A percentile compares a stretch with the other conserved stretches of the same genome.
Evolutionary conservation across 2,888 invertebrate genomes (phyloP).

Genomic region (Philopedon plagiatum): DNA sequence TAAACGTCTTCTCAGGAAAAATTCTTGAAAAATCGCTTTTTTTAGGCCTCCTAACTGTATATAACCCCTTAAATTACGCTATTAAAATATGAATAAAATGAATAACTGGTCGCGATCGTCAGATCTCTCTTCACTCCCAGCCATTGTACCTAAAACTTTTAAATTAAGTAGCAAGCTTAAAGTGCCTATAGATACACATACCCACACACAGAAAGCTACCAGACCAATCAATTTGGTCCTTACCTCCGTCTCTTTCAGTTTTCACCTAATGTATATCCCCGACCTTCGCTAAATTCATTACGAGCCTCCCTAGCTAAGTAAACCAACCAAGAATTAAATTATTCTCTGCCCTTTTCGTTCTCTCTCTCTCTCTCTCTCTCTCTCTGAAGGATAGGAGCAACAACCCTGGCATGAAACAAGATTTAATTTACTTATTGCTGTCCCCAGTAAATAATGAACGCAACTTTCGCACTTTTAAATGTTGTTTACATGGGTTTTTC

Average conservation of each 20-base stretch:
- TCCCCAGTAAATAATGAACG: neutral
- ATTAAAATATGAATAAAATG: no score
- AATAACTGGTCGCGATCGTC: no score
- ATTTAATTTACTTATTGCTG: slow-evolving; percentile 14
- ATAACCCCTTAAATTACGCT: no score
- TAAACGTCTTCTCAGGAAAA: no score
- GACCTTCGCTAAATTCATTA: slow-evolving; percentile 13
- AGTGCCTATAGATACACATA: no score
- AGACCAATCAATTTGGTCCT: neutral
- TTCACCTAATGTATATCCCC: neutral
- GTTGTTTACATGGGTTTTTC: no score
- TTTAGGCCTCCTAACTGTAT: no score
- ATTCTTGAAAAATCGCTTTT: no score
- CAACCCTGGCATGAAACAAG: neutral
- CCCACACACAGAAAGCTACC: neutral
- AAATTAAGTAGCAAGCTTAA: neutral
- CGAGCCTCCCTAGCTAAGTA: neutral
- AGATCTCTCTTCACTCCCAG: no score
- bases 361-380: neutral
- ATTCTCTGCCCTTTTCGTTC: neutral
- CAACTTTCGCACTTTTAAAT: no score
- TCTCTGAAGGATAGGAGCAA: neutral
- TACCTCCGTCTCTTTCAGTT: neutral
- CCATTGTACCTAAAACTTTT: neutral
- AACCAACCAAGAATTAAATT: slow-evolving; percentile 4